These are phyloP conservation scores for Rachycentron canadum DNA, from an alignment of 2,797 vertebrate genomes.

Conservation along the genomic window DNA sequence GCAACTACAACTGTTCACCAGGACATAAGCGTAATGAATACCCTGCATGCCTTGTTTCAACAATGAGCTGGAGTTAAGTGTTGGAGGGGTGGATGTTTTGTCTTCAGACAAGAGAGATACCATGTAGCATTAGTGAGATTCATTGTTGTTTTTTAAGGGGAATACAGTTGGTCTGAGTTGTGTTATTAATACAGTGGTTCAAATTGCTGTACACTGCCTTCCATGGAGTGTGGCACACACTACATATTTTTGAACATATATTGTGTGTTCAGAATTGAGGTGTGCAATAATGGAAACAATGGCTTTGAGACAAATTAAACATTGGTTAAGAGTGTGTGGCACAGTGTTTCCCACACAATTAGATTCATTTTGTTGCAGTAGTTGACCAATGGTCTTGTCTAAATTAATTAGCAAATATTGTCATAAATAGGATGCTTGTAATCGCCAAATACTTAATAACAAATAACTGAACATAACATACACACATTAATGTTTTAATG, in stretches of 20 bases:
- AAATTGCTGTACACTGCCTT: neutral
- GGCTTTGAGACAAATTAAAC: neutral
- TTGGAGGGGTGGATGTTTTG: neutral
- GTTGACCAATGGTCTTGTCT: no score
- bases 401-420: no score
- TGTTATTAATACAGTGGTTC: constrained; percentile 1
- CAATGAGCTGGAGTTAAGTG: neutral
- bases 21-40: neutral
- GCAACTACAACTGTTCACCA: neutral
- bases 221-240: neutral
- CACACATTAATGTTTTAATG: no score
- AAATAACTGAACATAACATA: no score
- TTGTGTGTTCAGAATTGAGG: neutral
- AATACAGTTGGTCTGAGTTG: neutral
- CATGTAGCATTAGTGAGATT: neutral
- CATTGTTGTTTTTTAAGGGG: neutral
- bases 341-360: no score
- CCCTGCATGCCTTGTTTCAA: neutral
- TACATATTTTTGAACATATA: neutral
- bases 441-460: no score
- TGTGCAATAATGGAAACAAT: neutral
- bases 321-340: neutral
- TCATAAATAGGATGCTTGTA: no score
- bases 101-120: neutral
- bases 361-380: no score